Conservation (phyloP, 2,797 vertebrate genomes). For the Podargus strigoides region DNA sequence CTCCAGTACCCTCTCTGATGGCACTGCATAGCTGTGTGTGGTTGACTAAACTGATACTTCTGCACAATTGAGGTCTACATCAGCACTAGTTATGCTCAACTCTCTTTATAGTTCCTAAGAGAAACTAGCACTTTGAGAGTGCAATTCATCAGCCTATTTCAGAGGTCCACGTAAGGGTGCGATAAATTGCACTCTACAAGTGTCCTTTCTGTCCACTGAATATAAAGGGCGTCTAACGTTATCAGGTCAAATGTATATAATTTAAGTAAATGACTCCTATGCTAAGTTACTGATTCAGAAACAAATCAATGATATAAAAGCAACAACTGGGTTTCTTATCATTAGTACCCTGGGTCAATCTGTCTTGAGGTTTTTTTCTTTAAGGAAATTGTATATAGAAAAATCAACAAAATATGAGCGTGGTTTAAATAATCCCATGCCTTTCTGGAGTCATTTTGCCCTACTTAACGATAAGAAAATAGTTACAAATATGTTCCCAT, state of each 20-base stretch:
- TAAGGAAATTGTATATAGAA: background rate
- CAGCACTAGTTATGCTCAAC: background rate
- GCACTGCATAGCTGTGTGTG: background rate
- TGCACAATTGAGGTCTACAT: background rate
- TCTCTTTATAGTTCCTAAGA: background rate
- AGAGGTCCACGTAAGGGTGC: background rate
- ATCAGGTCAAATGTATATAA: background rate
- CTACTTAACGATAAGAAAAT: background rate
- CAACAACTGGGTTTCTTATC: background rate
- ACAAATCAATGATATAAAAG: background rate
- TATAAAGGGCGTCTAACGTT: background rate
- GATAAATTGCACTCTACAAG: background rate
- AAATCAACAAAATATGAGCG: background rate
- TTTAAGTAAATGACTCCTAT: background rate
- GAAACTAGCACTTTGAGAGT: background rate
- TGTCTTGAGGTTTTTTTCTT: background rate
- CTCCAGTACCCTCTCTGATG: accelerated
- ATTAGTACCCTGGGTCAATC: background rate
- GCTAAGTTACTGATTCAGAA: background rate
- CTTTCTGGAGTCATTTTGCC: background rate
- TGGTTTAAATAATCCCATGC: background rate
- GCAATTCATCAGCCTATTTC: background rate
- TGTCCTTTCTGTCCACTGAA: background rate
- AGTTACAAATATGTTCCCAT: slow-evolving; percentile 25
- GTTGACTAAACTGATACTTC: background rate